Base-by-base conservation (phyloP, 2,797 vertebrate genomes). In the Nyctibius grandis region DNA sequence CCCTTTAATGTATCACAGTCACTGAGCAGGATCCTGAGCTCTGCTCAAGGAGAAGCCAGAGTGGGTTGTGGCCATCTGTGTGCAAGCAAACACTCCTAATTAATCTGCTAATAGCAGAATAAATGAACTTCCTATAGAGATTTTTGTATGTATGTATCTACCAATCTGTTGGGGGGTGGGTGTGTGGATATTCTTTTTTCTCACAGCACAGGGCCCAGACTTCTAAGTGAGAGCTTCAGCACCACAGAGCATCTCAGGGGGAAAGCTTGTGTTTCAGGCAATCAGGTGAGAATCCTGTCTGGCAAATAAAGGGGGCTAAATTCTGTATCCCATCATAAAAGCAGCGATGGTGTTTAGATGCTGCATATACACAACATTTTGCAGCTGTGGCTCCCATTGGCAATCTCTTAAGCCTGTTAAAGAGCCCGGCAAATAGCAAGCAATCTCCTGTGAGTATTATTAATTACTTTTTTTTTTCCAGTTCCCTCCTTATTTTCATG, bases 121-220 rank as follows among this genome's bases (percentile, higher is more conserved):
- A 38, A 42, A 75, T 47, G 28, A 26, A 7, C 5, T 53, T 85
- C 26, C 59, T 40, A 0, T 2, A 5, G 63, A 50, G 33, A 8
- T 65, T 51, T 78, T 9, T 59, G 31, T 45, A 9, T 28, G 2
- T 34, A 12, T 2, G 1, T 36, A 10, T 67, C 2, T 38, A 2
- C 34, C 12, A 23, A 1, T 51, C 16, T 51, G 3, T 8, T 18
- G 33, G 12, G 8, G 7, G 9, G 13, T 0, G 6, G 8, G 17
- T 28, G 19, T 17, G 44, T 33, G 15, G 15, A 4, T 23, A 3
- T 26, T 57, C 22, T 26, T 19, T 73, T 79, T 50, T 17, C 40
- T 61, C 13, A 5, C 45, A 47, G 45, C 33, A 44, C 34, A 42
- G 22, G 7, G 22, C 36, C 17, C 23, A 21, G 85, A 3, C n/a